These are phyloP conservation scores for Chydorus sphaericus DNA, from an alignment of 2,888 invertebrate genomes.

Conservation along the genomic window DNA sequence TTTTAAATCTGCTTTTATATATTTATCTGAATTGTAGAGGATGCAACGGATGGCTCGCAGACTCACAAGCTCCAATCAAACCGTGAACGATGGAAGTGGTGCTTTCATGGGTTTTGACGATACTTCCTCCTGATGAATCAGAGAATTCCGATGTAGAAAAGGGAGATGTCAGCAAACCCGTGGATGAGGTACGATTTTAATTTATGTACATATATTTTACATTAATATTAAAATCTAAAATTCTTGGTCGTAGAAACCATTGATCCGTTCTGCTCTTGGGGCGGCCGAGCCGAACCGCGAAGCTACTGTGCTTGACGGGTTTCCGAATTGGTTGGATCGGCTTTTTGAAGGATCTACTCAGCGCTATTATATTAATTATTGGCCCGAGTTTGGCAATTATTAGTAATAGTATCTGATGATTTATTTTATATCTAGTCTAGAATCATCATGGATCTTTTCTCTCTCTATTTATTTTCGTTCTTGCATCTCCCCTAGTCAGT, in stretches of 20 bases:
- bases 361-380: constrained; percentile 89
- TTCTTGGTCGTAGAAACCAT: not conserved
- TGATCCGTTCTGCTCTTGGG: constrained; percentile 10
- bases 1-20: constrained; percentile 14
- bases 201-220: not conserved
- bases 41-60: constrained; percentile 32
- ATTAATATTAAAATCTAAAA: not conserved
- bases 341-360: constrained; percentile 91
- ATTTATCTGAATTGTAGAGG: constrained; percentile 32
- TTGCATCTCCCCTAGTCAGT: not conserved
- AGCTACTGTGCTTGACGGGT: constrained; percentile 72
- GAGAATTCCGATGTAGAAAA: constrained; percentile 31
- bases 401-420: not conserved
- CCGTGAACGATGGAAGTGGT: constrained; percentile 31
- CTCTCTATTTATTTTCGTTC: not conserved
- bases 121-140: constrained; percentile 36
- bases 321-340: constrained; percentile 92
- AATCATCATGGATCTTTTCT: not conserved
- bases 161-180: constrained; percentile 21
- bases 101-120: constrained; percentile 74
- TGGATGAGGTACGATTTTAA: constrained; percentile 25
- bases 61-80: constrained; percentile 6
- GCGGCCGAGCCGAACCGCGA: constrained; percentile 18
- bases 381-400: constrained; percentile 65
- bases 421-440: not conserved